These are phyloP conservation scores for Cephus runcator DNA, from an alignment of 2,888 invertebrate species.

Conservation along the genomic window DNA sequence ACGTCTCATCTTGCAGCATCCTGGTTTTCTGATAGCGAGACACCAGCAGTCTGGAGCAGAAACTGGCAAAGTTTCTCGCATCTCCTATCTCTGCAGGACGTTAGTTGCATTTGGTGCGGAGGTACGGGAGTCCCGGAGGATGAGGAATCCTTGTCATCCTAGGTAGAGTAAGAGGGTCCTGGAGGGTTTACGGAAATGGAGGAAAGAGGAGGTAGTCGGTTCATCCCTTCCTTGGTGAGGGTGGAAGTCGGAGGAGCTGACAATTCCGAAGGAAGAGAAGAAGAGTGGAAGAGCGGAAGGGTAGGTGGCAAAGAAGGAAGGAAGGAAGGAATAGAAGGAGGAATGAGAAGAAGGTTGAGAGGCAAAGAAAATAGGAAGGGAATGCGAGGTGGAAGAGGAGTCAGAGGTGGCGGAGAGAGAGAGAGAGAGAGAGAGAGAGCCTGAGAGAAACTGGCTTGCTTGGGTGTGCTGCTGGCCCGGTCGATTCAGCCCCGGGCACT, in stretches of 20 bases:
- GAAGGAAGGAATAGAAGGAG: conserved; percentile 16
- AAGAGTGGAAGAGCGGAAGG: conserved; percentile 21
- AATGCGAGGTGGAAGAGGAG: conserved; percentile 28
- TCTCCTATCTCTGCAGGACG: conserved; percentile 17
- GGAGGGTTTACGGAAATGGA: conserved; percentile 9
- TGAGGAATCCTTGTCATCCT: conserved; percentile 13
- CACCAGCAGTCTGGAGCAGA: too few species aligned
- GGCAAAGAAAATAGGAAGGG: conserved; percentile 11
- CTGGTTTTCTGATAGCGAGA: too few species aligned
- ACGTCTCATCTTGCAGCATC: too few species aligned
- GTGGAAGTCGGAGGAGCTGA: too few species aligned
- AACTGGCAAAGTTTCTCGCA: too few species aligned
- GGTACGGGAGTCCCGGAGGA: conserved; percentile 25
- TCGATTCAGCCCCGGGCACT: conserved; percentile 64
- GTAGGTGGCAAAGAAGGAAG: conserved; percentile 25
- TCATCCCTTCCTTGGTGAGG: too few species aligned
- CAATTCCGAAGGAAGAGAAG: conserved; percentile 5
- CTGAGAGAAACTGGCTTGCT: conserved; percentile 28
- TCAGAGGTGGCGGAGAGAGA: conserved; percentile 28
- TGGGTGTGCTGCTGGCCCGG: conserved; percentile 56
- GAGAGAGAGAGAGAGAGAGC: conserved; percentile 7
- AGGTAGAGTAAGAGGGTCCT: too few species aligned
- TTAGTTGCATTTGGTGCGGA: conserved; percentile 28
- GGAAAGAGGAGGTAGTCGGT: conserved; percentile 18
- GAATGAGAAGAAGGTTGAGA: conserved; percentile 14